Base-by-base conservation (phyloP, 2,888 invertebrate genomes). In the Rhagophthalmus giganteus region DNA sequence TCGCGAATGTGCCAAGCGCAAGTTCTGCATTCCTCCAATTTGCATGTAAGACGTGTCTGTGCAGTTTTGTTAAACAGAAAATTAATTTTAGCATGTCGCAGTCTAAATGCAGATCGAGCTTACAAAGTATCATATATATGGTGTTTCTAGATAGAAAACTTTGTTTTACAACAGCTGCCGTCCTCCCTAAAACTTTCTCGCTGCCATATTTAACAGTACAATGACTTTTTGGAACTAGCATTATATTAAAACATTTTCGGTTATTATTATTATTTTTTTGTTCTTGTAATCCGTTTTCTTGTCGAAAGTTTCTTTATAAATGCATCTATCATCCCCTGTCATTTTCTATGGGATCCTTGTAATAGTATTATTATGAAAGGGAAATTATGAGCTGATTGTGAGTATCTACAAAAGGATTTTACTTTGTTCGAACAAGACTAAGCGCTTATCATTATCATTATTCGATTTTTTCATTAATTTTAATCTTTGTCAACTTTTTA, bases 1-100 rank as follows among this genome's bases (percentile, higher is more conserved):
- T 49, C 41, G 28, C 30, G 54, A 55, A 50, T 53, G 47, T 61
- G 59, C 61, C 61, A 58, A 61, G 52, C 57, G 55, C 61, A 55
- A 48, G 50, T 33, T 41, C 52, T 54, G 34, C 40, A 40, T 48
- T 48, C 28, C 27, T 16, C 39, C 40, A 48, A 48, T 48, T 48
- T 48, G 30, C 27, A 40, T 28, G 20, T 20, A 39, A 34, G 38
- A 39, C 32, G 26, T 24, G 41, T 24, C 11, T 38, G 38, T 31
- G 6, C 16, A 16, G 38, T 38, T 46, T 37, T 38, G 38, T 31
- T 46, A 45, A 24, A 10, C 32, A 25, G 37, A 44, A 35, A n/a
- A n/a, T n/a, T n/a, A n/a, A n/a, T n/a, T n/a, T n/a, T n/a, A n/a
- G n/a, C n/a, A n/a, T n/a, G n/a, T n/a, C n/a, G n/a, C n/a, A n/a